Percentiles rank a stretch among this genome's conserved stretches.
Evolutionary conservation across 2,113 vertebrate genomes (phyloP).

Genomic region (Alethe diademata): DNA sequence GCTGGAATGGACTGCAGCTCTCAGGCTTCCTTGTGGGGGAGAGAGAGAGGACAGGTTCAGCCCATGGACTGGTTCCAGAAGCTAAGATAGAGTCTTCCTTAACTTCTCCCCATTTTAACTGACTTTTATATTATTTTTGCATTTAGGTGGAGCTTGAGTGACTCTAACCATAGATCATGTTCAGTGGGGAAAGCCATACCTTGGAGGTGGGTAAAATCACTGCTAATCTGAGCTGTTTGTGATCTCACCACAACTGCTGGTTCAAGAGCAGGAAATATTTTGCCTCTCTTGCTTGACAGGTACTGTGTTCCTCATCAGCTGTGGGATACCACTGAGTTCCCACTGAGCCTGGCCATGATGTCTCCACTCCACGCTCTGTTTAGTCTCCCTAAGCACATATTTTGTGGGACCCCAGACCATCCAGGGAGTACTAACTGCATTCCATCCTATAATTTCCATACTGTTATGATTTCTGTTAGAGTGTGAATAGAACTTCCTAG

Average conservation of each 20-base stretch:
- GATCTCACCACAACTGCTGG: not conserved
- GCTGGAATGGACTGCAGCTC: rapidly evolving
- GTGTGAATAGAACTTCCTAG: not conserved
- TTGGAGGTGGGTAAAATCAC: too few species aligned
- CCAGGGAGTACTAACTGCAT: not conserved
- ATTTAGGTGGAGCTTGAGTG: too few species aligned
- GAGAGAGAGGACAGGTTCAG: not conserved
- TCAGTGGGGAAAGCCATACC: rapidly evolving
- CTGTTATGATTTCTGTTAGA: not conserved
- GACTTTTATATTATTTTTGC: not conserved
- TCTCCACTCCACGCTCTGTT: not conserved
- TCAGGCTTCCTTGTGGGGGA: not conserved
- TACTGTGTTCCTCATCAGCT: not conserved
- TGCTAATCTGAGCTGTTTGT: not conserved
- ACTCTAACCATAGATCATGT: too few species aligned
- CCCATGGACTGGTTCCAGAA: too few species aligned
- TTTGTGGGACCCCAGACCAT: too few species aligned
- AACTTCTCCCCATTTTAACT: not conserved
- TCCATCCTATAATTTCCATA: not conserved
- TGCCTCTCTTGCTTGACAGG: not conserved
- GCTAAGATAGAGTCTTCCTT: not conserved
- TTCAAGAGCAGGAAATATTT: not conserved
- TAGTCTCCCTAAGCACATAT: not conserved
- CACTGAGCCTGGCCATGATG: not conserved
- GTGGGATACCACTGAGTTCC: not conserved